phyloP scores from a whole-genome alignment of 2,113 vertebrate species.

The Coreoperca whiteheadi region DNA sequence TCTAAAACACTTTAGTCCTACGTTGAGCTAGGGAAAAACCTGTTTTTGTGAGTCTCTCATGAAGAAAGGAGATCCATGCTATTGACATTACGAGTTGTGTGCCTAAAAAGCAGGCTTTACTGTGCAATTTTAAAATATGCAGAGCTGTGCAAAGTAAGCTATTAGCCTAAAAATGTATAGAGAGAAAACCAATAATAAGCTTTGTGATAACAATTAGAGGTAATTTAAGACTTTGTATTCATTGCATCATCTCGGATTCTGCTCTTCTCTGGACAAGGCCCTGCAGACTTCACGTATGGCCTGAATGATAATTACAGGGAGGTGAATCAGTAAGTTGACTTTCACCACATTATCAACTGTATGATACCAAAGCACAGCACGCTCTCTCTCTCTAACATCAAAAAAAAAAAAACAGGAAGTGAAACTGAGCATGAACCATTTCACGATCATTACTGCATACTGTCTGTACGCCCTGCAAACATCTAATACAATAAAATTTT shows the following conservation, averaged over 20 bases:
- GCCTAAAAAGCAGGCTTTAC: background rate
- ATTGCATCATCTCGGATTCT: background rate
- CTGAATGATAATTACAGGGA: conserved; percentile 17
- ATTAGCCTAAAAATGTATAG: background rate
- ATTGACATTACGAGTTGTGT: background rate
- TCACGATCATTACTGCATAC: background rate
- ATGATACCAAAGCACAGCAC: background rate
- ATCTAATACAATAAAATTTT: background rate
- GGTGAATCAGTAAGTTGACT: conserved; percentile 1
- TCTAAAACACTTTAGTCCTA: background rate
- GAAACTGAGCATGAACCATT: conserved; percentile 8
- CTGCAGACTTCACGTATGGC: conserved; percentile 3
- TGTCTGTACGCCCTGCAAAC: fast-evolving
- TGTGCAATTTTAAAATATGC: background rate
- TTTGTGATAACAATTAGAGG: background rate
- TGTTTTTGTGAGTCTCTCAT: background rate
- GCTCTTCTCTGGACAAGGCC: background rate
- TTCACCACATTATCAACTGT: background rate
- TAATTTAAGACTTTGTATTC: conserved; percentile 1
- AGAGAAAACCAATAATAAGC: background rate
- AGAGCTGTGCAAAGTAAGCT: background rate
- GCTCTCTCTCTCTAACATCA: too few relatives aligned
- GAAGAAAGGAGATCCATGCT: background rate
- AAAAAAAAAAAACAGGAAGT: conserved; percentile 10
- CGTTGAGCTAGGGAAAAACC: background rate